Conservation (phyloP, 2,113 vertebrate genomes). For the Setophaga kirtlandii region DNA sequence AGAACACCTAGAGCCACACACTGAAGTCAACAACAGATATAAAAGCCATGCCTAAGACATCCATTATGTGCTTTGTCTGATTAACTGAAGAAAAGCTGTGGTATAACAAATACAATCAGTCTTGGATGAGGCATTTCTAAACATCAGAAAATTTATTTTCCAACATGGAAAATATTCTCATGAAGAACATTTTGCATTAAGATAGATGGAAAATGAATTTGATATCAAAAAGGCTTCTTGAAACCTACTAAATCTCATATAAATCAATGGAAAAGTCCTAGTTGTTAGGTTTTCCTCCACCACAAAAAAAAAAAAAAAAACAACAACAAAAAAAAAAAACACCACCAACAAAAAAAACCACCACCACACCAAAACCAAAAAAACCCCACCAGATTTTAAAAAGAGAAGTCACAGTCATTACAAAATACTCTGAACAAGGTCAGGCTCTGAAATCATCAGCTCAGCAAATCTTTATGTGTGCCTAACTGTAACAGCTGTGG, state of each 20-base stretch:
- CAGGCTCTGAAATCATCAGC: not conserved
- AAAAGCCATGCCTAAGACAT: not conserved
- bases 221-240: not conserved
- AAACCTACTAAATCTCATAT: not conserved
- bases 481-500: not conserved
- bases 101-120: not conserved
- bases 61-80: not conserved
- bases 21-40: not conserved
- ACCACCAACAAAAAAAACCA: too few relatives aligned
- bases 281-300: not conserved
- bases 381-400: not conserved
- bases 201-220: too few relatives aligned
- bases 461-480: not conserved
- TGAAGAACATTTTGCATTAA: not conserved
- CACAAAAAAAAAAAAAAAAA: not conserved
- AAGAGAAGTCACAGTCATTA: not conserved
- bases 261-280: not conserved
- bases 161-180: not conserved
- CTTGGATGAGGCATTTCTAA: not conserved
- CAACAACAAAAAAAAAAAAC: too few relatives aligned
- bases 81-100: not conserved
- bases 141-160: not conserved
- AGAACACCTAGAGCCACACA: not conserved
- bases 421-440: not conserved
- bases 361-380: too few relatives aligned